Conservation (phyloP, 2,113 vertebrate genomes). For the Cinclus cinclus region DNA sequence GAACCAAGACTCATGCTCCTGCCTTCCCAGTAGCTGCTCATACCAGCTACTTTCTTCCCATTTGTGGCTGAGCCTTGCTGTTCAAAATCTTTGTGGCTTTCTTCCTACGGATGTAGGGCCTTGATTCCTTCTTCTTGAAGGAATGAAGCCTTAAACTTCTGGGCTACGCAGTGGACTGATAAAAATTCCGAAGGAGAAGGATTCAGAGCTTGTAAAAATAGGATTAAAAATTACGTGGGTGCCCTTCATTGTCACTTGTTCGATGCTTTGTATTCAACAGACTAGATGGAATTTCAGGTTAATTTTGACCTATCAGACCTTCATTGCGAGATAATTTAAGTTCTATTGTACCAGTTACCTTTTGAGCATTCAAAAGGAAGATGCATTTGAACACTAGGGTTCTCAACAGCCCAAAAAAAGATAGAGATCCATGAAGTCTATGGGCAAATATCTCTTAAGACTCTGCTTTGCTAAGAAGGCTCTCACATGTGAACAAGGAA, state of each 20-base stretch:
- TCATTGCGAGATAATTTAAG: neutral
- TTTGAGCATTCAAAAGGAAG: neutral
- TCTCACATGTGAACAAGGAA: neutral
- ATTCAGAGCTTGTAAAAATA: conserved; percentile 4
- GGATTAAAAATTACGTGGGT: neutral
- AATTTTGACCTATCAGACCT: conserved; percentile 11
- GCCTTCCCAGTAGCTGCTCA: neutral
- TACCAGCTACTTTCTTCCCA: neutral
- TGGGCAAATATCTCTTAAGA: conserved; percentile 3
- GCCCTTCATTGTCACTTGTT: neutral
- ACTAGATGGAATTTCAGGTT: neutral
- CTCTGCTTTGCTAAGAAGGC: neutral
- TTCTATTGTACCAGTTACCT: conserved; percentile 14
- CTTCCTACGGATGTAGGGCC: neutral
- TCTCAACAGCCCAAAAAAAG: neutral
- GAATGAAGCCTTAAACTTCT: neutral
- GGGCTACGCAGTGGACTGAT: neutral
- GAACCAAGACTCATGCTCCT: neutral
- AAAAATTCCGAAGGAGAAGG: neutral
- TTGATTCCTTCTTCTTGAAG: neutral
- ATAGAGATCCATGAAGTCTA: neutral
- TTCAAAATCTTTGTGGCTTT: neutral
- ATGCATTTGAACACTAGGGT: neutral
- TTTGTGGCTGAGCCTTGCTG: neutral
- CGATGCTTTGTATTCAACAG: neutral